Evolutionary conservation across 2,797 vertebrate species (phyloP).

Genomic region (Rhyacichthys aspro): DNA sequence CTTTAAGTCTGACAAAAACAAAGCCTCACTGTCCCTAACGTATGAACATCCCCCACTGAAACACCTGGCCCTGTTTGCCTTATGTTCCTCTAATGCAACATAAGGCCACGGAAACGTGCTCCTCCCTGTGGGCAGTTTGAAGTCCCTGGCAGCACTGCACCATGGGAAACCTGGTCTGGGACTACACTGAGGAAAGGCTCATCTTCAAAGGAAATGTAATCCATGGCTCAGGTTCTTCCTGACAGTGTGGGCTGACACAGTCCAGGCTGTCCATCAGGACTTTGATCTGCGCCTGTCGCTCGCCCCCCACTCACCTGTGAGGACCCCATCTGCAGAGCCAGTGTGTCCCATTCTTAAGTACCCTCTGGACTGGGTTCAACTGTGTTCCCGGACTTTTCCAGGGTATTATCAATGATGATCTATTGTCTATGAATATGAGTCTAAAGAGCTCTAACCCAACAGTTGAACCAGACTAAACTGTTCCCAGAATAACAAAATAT

Average conservation of each 20-base stretch:
- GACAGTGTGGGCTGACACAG: conserved; percentile 54
- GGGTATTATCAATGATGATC: too few species aligned
- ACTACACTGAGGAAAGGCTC: conserved; percentile 30
- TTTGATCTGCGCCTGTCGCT: conserved; percentile 65
- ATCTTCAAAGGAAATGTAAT: conserved; percentile 80
- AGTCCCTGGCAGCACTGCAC: conserved; percentile 36
- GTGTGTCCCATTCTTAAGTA: conserved; percentile 19
- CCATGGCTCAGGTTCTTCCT: conserved; percentile 68
- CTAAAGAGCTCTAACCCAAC: too few species aligned
- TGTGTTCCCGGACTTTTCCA: background rate
- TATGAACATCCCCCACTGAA: background rate
- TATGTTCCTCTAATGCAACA: conserved; percentile 9
- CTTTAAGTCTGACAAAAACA: background rate
- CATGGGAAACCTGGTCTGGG: conserved; percentile 43
- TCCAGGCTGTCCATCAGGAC: conserved; percentile 60
- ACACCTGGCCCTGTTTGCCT: background rate
- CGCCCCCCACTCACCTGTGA: conserved; percentile 48
- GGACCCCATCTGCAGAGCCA: conserved; percentile 34
- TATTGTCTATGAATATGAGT: too few species aligned
- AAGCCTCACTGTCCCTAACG: background rate
- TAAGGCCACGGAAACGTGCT: conserved; percentile 25
- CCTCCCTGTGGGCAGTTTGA: conserved; percentile 24
- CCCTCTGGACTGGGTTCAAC: background rate
- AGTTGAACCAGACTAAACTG: too few species aligned
- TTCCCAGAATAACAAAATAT: too few species aligned